These are phyloP conservation scores for Apodemus agrarius DNA, from an alignment of 2,797 vertebrate species.

Conservation along the genomic window DNA sequence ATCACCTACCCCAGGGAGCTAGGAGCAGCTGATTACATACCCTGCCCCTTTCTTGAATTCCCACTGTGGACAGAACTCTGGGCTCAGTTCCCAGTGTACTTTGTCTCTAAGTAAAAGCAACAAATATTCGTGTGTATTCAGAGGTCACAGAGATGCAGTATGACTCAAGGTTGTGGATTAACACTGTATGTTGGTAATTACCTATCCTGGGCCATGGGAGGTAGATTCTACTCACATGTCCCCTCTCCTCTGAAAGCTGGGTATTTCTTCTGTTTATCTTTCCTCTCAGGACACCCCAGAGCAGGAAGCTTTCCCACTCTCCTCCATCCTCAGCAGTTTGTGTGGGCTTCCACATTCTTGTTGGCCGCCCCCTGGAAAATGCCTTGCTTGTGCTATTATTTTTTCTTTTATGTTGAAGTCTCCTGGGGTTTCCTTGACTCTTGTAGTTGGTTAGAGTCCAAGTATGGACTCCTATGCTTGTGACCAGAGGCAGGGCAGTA, in stretches of 20 bases:
- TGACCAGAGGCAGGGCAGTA: neutral
- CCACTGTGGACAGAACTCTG: accelerated
- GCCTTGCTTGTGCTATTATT: conserved; percentile 12
- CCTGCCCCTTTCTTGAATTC: neutral
- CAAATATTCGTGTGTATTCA: neutral
- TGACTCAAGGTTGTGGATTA: neutral
- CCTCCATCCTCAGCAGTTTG: neutral
- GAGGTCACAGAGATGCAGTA: neutral
- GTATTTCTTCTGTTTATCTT: conserved; percentile 48
- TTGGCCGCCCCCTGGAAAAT: neutral
- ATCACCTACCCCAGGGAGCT: neutral
- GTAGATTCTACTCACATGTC: neutral
- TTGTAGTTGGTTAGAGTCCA: neutral
- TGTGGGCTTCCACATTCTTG: neutral
- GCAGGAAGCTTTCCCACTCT: neutral
- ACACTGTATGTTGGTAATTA: no score
- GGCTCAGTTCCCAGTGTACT: no score
- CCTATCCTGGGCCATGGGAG: neutral
- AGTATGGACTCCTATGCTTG: conserved; percentile 5
- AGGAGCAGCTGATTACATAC: neutral
- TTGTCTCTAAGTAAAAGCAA: neutral
- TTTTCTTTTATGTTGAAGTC: conserved; percentile 66
- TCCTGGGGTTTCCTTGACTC: neutral
- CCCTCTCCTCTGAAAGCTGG: neutral
- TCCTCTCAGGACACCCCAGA: neutral